phyloP scores from a whole-genome alignment of 2,888 invertebrate species.

The Aspidiotus destructor region DNA sequence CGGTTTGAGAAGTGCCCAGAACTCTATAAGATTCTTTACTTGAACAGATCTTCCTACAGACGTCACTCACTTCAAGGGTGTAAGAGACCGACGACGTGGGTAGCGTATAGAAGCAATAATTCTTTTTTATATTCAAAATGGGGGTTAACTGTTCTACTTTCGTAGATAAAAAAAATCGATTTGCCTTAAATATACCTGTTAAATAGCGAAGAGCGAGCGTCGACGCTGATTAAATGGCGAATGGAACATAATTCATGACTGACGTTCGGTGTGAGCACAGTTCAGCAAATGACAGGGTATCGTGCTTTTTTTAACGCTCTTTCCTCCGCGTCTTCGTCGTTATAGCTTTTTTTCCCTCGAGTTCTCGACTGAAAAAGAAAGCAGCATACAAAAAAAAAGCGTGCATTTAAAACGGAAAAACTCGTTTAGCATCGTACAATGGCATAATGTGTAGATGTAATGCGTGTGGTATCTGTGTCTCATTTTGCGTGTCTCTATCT shows the following conservation, averaged over 20 bases:
- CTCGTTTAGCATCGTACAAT: no score
- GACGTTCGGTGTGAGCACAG: not conserved
- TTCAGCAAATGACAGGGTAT: constrained; percentile 20
- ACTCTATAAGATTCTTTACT: no score
- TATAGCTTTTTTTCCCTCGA: constrained; percentile 12
- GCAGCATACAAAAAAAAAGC: constrained; percentile 9
- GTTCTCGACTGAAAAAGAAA: constrained; percentile 20
- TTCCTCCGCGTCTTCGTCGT: no score
- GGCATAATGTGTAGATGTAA: not conserved
- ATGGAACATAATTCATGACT: constrained; percentile 21
- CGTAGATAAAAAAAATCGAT: no score
- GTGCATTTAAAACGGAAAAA: constrained; percentile 21
- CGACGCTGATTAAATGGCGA: constrained; percentile 13
- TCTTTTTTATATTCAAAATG: no score
- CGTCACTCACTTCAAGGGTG: no score
- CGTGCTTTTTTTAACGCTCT: constrained; percentile 14
- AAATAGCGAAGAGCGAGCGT: not conserved
- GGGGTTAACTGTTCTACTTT: no score
- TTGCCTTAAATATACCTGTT: no score
- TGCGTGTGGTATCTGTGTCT: constrained; percentile 18
- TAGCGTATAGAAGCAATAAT: no score
- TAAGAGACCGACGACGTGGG: no score
- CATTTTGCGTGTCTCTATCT: constrained; percentile 25
- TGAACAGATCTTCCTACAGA: no score
- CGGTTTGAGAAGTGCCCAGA: no score